Base-by-base conservation (phyloP, 2,888 invertebrate genomes). In the Campoplex capitator region DNA sequence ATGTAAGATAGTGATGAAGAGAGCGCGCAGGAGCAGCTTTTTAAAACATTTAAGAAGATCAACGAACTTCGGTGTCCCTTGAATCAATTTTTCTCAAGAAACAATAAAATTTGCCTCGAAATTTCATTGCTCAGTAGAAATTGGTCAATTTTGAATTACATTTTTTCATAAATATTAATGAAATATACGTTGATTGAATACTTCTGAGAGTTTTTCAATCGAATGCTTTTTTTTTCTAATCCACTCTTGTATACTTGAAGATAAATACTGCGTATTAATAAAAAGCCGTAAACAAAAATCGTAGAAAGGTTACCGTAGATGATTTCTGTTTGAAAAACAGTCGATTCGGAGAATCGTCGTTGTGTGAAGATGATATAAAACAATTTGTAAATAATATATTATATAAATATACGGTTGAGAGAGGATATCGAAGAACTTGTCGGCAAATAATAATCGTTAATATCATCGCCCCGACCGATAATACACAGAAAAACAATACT, bases 1-100 rank as follows among this genome's bases (percentile, higher is more conserved):
- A 51, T 45, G 62, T 80, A 75, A 84, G 79, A 84, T 84, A 70
- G 81, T 67, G 76, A 42, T 35, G 23, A 79, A 68, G 75, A 74
- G 62, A 56, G 38, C n/a, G 65, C 23, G 38, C 62, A 65, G 18
- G 35, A 62, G 58, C 56, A 32, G 35, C 51, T 73, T 73, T 80
- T 76, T 38, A 32, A 74, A 74, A 78, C 67, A 0, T 56, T 42
- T 3, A 77, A 73, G 68, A 74, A 56, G 77, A 81, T 85, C 85
- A 85, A 85, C 67, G 85, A 85, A 77, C 85, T 73, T 85, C 62
- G 45, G 77, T 35, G 65, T 74, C 23, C 54, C 18, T 48, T n/a
- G 32, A 8, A 38, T 54, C 51, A 16, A 62, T 32, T 62, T 16
- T 1, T 6, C 16, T 32, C 13, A 28, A 62, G 32, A 9, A 32